Evolutionary conservation across 1,140 invertebrate genomes (phyloP).

Genomic region (Lucilia cuprina): DNA sequence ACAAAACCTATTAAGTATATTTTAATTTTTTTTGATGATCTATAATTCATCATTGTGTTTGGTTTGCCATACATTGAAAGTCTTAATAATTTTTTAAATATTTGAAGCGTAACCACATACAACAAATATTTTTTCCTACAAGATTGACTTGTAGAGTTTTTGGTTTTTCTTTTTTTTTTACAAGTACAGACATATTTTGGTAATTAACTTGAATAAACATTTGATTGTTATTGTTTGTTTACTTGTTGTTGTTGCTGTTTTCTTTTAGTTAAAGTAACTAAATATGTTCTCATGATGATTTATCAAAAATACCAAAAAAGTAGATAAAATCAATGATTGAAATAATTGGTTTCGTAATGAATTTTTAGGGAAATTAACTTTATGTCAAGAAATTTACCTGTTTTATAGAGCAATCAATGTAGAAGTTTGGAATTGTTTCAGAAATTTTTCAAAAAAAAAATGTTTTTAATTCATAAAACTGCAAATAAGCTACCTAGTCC

Average conservation of each 20-base stretch:
- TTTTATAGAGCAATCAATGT: too few relatives aligned
- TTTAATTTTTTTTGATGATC: background rate
- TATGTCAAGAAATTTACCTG: too few relatives aligned
- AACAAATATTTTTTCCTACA: background rate
- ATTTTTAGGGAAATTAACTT: too few relatives aligned
- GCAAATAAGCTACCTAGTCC: too few relatives aligned
- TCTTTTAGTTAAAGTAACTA: background rate
- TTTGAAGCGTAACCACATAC: slow-evolving; percentile 31
- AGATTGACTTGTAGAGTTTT: background rate
- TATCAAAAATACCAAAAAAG: background rate
- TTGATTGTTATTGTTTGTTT: background rate
- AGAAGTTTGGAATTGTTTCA: too few relatives aligned
- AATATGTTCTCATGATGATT: background rate
- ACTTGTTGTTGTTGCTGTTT: too few relatives aligned
- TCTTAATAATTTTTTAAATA: slow-evolving; percentile 24
- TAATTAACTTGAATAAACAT: background rate
- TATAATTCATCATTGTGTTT: slow-evolving; percentile 30
- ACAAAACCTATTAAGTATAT: too few relatives aligned
- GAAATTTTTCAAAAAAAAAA: too few relatives aligned
- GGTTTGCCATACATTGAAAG: background rate
- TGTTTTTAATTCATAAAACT: too few relatives aligned
- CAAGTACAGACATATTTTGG: background rate
- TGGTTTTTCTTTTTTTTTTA: too few relatives aligned
- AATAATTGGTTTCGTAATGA: slow-evolving; percentile 8
- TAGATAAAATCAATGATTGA: slow-evolving; percentile 30